phyloP scores from a whole-genome alignment of 2,888 invertebrate genomes.

The Seira ritae region DNA sequence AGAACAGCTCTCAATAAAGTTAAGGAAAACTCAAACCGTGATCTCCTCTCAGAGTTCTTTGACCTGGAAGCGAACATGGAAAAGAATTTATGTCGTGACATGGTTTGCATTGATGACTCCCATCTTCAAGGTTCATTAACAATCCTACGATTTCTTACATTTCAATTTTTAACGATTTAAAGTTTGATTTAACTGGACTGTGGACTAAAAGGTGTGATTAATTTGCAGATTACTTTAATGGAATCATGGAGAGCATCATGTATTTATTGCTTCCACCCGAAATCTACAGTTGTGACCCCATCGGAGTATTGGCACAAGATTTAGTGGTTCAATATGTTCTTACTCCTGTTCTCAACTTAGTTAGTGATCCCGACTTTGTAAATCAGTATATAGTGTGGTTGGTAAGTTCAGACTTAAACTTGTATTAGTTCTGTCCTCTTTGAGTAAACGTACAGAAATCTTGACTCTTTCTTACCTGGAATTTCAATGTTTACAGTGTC shows the following conservation, averaged over 20 bases:
- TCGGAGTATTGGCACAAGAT: constrained; percentile 86
- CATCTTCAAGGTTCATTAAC: constrained; percentile 77
- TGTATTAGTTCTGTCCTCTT: background rate
- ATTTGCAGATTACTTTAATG: constrained; percentile 84
- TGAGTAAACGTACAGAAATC: background rate
- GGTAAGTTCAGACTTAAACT: too few relatives aligned
- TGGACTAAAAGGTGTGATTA: constrained; percentile 12
- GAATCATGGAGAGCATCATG: constrained; percentile 87
- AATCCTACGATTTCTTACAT: background rate
- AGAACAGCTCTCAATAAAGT: constrained; percentile 83
- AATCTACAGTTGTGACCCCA: constrained; percentile 88
- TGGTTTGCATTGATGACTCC: constrained; percentile 83
- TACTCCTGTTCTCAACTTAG: constrained; percentile 82
- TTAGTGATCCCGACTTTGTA: constrained; percentile 93
- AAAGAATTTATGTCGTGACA: constrained; percentile 87
- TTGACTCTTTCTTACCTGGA: background rate
- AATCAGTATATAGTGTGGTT: constrained; percentile 92
- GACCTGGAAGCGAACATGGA: constrained; percentile 93
- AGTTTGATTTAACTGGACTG: too few relatives aligned
- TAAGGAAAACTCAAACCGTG: constrained; percentile 73
- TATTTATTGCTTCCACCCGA: constrained; percentile 89
- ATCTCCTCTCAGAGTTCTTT: constrained; percentile 88
- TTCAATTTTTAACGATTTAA: too few relatives aligned
- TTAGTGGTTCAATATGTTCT: constrained; percentile 85
- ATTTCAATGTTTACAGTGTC: constrained; percentile 83